phyloP scores from a whole-genome alignment of 1,140 invertebrate species.

The Brachionus calyciflorus region DNA sequence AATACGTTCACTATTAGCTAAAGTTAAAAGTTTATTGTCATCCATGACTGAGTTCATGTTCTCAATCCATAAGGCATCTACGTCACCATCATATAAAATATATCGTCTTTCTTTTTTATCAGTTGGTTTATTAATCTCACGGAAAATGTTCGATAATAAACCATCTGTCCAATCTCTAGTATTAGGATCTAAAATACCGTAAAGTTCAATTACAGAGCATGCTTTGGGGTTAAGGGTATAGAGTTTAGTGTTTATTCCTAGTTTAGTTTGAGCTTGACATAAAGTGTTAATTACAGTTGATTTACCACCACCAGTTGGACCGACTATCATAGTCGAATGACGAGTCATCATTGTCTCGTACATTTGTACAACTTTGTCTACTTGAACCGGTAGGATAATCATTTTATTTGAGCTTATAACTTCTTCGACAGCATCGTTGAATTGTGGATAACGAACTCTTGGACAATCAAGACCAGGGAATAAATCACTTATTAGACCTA shows the following conservation, averaged over 20 bases:
- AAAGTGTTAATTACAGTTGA: slow-evolving; percentile 77
- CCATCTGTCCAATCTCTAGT: slow-evolving; percentile 89
- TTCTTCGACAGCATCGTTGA: slow-evolving; percentile 73
- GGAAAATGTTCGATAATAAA: slow-evolving; percentile 80
- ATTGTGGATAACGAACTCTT: slow-evolving; percentile 76
- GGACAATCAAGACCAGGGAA: slow-evolving; percentile 84
- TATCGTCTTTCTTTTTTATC: slow-evolving; percentile 71
- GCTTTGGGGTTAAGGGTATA: slow-evolving; percentile 75
- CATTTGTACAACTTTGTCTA: slow-evolving; percentile 81
- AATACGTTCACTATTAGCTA: slow-evolving; percentile 85
- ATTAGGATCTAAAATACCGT: slow-evolving; percentile 78
- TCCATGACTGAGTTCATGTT: slow-evolving; percentile 96
- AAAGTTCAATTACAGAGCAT: slow-evolving; percentile 79
- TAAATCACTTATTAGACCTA: slow-evolving; percentile 79
- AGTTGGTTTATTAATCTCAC: slow-evolving; percentile 77
- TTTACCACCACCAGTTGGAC: slow-evolving; percentile 85
- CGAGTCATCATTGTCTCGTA: slow-evolving; percentile 90
- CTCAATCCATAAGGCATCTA: slow-evolving; percentile 88
- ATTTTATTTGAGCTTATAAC: slow-evolving; percentile 69
- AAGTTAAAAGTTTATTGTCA: slow-evolving; percentile 80
- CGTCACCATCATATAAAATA: slow-evolving; percentile 85
- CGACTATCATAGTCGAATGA: slow-evolving; percentile 84
- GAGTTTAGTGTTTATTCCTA: slow-evolving; percentile 74
- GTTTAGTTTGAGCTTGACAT: slow-evolving; percentile 71
- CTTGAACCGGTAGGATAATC: slow-evolving; percentile 73